phyloP scores from a whole-genome alignment of 2,113 vertebrate species.

The Spilogale gracilis region DNA sequence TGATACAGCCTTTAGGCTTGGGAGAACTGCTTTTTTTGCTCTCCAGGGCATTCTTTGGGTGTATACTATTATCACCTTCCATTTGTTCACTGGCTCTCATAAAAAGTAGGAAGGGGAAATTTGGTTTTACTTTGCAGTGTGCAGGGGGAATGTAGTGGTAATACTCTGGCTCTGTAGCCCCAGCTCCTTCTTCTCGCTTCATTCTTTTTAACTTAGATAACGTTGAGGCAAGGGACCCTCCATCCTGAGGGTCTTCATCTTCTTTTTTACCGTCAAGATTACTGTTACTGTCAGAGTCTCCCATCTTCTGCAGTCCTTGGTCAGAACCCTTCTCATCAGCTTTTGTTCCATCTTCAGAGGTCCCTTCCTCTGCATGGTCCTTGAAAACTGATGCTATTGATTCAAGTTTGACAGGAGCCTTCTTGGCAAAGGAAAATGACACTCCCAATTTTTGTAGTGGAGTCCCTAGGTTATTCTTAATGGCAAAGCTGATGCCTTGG shows the following conservation, averaged over 20 bases:
- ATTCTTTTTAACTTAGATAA: slow-evolving; percentile 98
- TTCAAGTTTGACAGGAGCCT: slow-evolving; percentile 96
- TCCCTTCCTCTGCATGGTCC: slow-evolving; percentile 93
- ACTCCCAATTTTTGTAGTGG: slow-evolving; percentile 95
- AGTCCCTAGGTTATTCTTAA: slow-evolving; percentile 89
- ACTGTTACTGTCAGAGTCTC: slow-evolving; percentile 87
- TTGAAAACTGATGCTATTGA: slow-evolving; percentile 97
- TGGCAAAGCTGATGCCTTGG: slow-evolving; percentile 90
- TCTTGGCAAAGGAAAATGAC: slow-evolving; percentile 98
- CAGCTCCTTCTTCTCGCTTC: slow-evolving; percentile 94
- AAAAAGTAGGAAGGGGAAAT: slow-evolving; percentile 98
- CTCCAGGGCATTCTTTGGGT: slow-evolving; percentile 79
- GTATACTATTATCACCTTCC: slow-evolving; percentile 84
- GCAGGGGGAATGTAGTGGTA: slow-evolving; percentile 98
- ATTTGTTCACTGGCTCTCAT: slow-evolving; percentile 97
- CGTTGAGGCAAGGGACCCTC: slow-evolving; percentile 92
- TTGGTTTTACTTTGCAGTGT: slow-evolving; percentile 98
- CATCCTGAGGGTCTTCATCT: slow-evolving; percentile 90
- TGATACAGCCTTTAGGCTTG: slow-evolving; percentile 82
- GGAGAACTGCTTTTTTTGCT: slow-evolving; percentile 85
- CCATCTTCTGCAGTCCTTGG: slow-evolving; percentile 84
- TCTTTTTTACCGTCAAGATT: slow-evolving; percentile 86
- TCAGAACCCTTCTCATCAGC: slow-evolving; percentile 89
- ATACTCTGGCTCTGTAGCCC: slow-evolving; percentile 94
- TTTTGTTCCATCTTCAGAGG: slow-evolving; percentile 90